Conservation (phyloP, 2,113 vertebrate species). For the Oncorhynchus masou region DNA sequence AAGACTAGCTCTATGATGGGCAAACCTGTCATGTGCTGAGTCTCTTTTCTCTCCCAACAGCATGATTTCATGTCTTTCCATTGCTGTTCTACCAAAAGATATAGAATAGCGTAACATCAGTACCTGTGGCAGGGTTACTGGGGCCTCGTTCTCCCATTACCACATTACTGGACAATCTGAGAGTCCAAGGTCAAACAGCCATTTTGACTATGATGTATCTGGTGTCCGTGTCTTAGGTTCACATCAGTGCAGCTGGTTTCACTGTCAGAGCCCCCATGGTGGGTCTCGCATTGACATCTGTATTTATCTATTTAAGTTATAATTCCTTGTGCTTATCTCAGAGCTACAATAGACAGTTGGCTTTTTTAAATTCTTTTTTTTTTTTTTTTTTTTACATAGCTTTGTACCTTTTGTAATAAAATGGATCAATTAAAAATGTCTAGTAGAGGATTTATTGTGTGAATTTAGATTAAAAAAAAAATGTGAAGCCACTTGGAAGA, state of each 20-base stretch:
- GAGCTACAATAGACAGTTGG: constrained; percentile 20
- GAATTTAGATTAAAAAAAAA: no score
- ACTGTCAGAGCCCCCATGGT: constrained; percentile 2
- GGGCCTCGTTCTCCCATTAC: background rate
- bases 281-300: constrained; percentile 38
- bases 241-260: constrained; percentile 56
- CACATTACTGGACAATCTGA: background rate
- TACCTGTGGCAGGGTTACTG: background rate
- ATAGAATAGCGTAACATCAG: background rate
- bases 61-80: no score
- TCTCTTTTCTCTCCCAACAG: no score
- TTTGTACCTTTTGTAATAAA: constrained; percentile 54
- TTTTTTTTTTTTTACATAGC: constrained; percentile 34
- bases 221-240: constrained; percentile 40
- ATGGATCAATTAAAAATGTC: constrained; percentile 7
- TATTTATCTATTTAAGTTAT: constrained; percentile 77
- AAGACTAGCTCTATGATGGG: no score
- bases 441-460: background rate
- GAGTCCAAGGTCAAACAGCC: constrained; percentile 39
- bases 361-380: background rate
- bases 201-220: constrained; percentile 23
- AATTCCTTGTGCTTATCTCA: constrained; percentile 54
- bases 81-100: background rate
- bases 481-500: no score
- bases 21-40: no score